Evolutionary conservation across 2,797 vertebrate species (phyloP).

Genomic region (Pangasius macronema): DNA sequence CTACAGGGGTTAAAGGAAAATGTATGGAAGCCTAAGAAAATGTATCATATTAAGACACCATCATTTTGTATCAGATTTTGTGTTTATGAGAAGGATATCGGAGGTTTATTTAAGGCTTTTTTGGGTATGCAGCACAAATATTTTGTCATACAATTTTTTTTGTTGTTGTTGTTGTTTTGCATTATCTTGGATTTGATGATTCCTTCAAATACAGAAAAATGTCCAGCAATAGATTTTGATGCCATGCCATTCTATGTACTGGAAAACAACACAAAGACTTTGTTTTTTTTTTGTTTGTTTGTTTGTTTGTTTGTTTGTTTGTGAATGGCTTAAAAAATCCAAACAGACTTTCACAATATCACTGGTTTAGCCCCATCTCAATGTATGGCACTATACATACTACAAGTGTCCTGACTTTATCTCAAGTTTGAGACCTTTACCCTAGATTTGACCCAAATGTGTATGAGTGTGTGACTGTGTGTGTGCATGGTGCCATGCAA

Average conservation of each 20-base stretch:
- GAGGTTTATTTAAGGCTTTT: background rate
- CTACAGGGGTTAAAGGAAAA: background rate
- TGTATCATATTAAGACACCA: background rate
- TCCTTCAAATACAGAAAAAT: background rate
- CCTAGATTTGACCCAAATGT: background rate
- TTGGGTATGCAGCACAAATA: background rate
- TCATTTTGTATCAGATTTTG: background rate
- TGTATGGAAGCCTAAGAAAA: background rate
- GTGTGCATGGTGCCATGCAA: background rate
- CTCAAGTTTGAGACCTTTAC: background rate
- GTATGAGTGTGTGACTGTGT: background rate
- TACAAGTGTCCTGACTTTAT: background rate
- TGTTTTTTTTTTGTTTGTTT: background rate
- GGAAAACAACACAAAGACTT: background rate
- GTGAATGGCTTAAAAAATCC: background rate
- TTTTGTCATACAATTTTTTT: background rate
- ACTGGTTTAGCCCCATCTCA: background rate
- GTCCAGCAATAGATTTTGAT: background rate
- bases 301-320: background rate
- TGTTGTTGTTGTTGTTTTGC: background rate
- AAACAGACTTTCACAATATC: background rate
- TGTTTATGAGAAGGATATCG: background rate
- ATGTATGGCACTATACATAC: background rate
- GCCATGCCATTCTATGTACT: background rate
- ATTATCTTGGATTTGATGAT: background rate